Conservation (phyloP, 2,113 vertebrate genomes). For the Pterocles burchelli region DNA sequence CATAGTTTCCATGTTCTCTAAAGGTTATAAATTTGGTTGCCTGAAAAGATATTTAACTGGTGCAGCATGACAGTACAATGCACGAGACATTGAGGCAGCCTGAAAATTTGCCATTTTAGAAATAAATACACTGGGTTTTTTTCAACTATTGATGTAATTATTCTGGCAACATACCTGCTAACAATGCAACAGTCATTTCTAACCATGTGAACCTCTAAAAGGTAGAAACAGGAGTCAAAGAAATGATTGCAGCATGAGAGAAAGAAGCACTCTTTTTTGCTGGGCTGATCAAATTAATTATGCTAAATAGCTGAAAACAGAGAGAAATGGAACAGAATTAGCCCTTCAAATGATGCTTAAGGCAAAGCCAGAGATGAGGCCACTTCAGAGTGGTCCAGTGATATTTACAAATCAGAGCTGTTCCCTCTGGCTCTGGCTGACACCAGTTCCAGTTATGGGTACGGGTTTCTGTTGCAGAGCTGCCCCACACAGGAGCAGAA, state of each 20-base stretch:
- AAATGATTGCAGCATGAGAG: constrained; percentile 70
- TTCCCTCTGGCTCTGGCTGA: constrained; percentile 31
- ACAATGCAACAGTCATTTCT: not conserved
- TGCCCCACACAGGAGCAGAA: not conserved
- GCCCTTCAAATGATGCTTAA: constrained; percentile 58
- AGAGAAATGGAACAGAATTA: constrained; percentile 68
- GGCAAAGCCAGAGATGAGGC: constrained; percentile 63
- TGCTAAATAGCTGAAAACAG: constrained; percentile 77
- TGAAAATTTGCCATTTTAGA: not conserved
- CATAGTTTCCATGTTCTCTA: not conserved
- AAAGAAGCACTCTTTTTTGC: constrained; percentile 9
- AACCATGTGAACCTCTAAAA: not conserved
- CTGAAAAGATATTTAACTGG: not conserved
- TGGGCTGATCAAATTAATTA: constrained; percentile 86
- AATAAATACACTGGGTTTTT: accelerated
- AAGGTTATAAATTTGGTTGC: not conserved
- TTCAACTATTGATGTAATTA: not conserved
- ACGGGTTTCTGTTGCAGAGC: not conserved
- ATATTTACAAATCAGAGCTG: constrained; percentile 25
- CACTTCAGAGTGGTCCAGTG: constrained; percentile 43
- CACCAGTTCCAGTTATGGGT: not conserved
- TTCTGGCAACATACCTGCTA: not conserved
- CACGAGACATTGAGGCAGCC: not conserved
- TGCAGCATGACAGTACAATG: not conserved
- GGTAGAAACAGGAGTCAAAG: constrained; percentile 23